Percentiles rank a stretch among this genome's conserved stretches.
phyloP scores from a whole-genome alignment of 35 echinoderm and acorn worm genomes.

The Lytechinus pictus region DNA sequence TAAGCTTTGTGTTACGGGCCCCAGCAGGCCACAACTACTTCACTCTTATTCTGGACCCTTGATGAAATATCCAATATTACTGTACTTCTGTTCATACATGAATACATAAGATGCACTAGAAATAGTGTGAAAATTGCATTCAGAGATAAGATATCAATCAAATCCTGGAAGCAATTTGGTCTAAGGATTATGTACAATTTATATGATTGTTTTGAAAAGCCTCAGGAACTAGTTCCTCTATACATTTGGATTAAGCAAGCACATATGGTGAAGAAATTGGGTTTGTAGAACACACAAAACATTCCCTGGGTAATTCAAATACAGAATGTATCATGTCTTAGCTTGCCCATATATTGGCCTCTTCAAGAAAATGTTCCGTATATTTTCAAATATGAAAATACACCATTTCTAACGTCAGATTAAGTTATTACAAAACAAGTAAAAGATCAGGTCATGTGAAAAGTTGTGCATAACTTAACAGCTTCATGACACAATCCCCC shows the following conservation, averaged over 20 bases:
- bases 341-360: not conserved
- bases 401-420: too few relatives aligned
- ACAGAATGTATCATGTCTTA: not conserved
- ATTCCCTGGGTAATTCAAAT: not conserved
- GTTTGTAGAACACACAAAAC: not conserved
- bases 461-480: too few relatives aligned
- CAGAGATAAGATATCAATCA: not conserved
- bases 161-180: constrained; percentile 7
- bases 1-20: too few relatives aligned
- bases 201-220: not conserved
- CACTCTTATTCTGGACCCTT: too few relatives aligned
- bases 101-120: too few relatives aligned
- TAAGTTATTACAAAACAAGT: too few relatives aligned
- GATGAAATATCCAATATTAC: too few relatives aligned
- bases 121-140: not conserved
- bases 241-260: not conserved
- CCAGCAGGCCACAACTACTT: too few relatives aligned
- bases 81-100: too few relatives aligned
- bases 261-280: not conserved
- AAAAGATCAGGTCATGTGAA: too few relatives aligned
- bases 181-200: not conserved
- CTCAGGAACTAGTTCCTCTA: not conserved
- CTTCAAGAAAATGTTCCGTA: not conserved
- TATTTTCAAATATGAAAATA: too few relatives aligned
- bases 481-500: too few relatives aligned